phyloP scores from a whole-genome alignment of 2,888 invertebrate species.

The Ypsolopha sequella region DNA sequence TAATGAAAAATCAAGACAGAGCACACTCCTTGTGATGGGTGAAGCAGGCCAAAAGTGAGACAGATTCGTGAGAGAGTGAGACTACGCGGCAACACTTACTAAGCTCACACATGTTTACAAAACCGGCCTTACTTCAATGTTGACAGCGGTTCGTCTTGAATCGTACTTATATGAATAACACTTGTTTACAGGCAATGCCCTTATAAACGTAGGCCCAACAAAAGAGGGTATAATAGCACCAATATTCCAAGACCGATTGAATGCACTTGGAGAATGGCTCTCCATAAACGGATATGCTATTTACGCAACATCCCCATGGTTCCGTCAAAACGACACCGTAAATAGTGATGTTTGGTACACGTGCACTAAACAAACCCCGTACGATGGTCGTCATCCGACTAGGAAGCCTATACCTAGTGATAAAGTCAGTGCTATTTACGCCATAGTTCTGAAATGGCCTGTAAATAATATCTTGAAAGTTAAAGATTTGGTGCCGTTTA shows the following conservation, averaged over 20 bases:
- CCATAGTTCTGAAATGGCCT: slow-evolving; percentile 75
- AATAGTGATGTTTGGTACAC: slow-evolving; percentile 78
- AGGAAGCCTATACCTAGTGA: slow-evolving; percentile 10
- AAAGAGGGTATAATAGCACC: slow-evolving; percentile 88
- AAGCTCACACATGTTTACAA: no score
- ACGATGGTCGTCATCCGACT: slow-evolving; percentile 7
- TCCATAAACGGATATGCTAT: slow-evolving; percentile 89
- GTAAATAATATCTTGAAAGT: slow-evolving; percentile 45
- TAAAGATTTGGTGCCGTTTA: slow-evolving; percentile 47
- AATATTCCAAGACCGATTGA: slow-evolving; percentile 87
- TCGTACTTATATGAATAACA: not conserved
- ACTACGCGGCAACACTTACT: no score
- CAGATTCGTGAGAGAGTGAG: no score
- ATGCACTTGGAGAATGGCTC: slow-evolving; percentile 85
- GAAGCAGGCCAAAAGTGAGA: no score
- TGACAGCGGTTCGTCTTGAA: no score
- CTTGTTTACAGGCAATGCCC: slow-evolving; percentile 72
- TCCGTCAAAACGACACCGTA: slow-evolving; percentile 82
- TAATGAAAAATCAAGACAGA: no score
- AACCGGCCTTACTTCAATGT: no score
- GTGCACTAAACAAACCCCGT: slow-evolving; percentile 6
- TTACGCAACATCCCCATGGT: slow-evolving; percentile 84
- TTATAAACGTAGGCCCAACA: slow-evolving; percentile 91
- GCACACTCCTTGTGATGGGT: no score
- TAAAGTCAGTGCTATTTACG: slow-evolving; percentile 59